phyloP scores from a whole-genome alignment of 2,888 invertebrate species.

The Gasteruption jaculator region DNA sequence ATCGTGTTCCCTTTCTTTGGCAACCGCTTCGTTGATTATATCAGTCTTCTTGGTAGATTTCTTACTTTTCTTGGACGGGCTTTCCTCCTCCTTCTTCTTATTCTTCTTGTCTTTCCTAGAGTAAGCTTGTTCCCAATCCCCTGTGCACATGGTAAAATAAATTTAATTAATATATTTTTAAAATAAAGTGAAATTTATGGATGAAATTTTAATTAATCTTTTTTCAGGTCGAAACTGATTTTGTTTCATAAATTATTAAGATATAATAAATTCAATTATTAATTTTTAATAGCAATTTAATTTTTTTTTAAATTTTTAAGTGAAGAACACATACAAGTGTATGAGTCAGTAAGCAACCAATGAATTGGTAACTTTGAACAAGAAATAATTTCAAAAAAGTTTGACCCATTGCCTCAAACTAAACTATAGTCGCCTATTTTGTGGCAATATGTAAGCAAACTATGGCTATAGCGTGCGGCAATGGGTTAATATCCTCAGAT shows the following conservation, averaged over 20 bases:
- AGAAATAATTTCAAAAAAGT: background rate
- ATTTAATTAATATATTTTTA: slow-evolving; percentile 4
- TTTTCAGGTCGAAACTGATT: too few species aligned
- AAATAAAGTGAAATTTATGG: too few species aligned
- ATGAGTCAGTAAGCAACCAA: background rate
- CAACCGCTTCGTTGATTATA: slow-evolving; percentile 50
- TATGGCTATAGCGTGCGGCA: too few species aligned
- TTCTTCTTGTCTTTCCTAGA: slow-evolving; percentile 70
- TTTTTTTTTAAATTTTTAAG: too few species aligned
- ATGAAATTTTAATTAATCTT: too few species aligned
- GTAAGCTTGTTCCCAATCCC: slow-evolving; percentile 68
- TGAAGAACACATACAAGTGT: background rate
- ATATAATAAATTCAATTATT: slow-evolving; percentile 4
- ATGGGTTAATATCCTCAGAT: too few species aligned
- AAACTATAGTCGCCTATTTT: too few species aligned
- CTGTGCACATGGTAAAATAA: slow-evolving; percentile 33
- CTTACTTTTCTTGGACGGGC: slow-evolving; percentile 55
- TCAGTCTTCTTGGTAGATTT: slow-evolving; percentile 54
- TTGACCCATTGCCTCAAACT: too few species aligned
- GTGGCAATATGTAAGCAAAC: too few species aligned
- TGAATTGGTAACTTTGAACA: background rate
- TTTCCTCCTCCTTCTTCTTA: slow-evolving; percentile 60
- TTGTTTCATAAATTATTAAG: slow-evolving; percentile 10
- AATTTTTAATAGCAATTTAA: too few species aligned
- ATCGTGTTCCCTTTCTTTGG: slow-evolving; percentile 50